Evolutionary conservation across 1,140 invertebrate genomes (phyloP).

Genomic region (Cryptotermes secundus): DNA sequence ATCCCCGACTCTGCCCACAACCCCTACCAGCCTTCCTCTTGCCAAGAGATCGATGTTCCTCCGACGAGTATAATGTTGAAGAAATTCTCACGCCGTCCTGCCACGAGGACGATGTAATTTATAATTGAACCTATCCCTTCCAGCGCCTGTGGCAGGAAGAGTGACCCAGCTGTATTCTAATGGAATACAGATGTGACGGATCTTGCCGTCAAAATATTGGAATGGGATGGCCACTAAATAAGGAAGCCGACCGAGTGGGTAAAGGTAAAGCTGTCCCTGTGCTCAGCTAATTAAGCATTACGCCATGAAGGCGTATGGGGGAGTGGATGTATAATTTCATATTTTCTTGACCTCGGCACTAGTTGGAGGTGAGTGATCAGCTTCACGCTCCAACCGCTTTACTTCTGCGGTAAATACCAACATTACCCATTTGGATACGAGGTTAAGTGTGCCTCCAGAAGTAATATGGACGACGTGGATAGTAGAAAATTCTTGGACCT

Average conservation of each 20-base stretch:
- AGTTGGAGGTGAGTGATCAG: too few species aligned
- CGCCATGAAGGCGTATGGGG: background rate
- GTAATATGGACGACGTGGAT: too few species aligned
- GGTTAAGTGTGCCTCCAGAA: too few species aligned
- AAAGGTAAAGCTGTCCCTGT: too few species aligned
- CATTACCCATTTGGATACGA: too few species aligned
- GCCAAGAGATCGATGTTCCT: background rate
- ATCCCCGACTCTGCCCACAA: background rate
- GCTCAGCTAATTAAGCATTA: too few species aligned
- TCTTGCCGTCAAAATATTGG: background rate
- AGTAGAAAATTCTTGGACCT: too few species aligned
- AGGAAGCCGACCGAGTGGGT: too few species aligned
- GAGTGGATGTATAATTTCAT: background rate
- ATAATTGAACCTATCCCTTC: background rate
- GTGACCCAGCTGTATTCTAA: background rate
- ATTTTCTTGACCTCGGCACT: background rate
- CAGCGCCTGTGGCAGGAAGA: background rate
- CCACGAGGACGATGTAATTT: background rate
- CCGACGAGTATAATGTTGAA: background rate
- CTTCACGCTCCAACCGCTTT: too few species aligned
- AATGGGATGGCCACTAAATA: too few species aligned
- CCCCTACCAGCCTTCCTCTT: background rate
- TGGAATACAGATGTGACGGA: background rate
- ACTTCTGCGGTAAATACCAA: too few species aligned
- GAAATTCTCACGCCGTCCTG: background rate